Evolutionary conservation across 2,797 vertebrate species (phyloP), one percentile per base, ranked within the genome.

Genomic region (Gobio occitaniae): DNA sequence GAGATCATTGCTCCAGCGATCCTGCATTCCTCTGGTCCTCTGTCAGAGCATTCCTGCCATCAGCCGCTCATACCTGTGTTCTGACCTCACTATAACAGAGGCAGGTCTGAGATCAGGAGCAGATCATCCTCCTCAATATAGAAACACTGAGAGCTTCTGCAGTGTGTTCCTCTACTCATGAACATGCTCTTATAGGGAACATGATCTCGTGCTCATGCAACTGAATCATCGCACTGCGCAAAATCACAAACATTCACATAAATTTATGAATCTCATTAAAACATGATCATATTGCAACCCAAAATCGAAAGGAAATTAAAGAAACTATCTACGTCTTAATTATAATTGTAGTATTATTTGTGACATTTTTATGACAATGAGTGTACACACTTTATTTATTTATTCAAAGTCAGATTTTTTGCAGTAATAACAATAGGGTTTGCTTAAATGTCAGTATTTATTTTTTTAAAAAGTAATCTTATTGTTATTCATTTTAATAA

Each of bases 41-140:
- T 61, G 78, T 90, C 89, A 88, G 65, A 54, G 72, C 82, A 88
- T 87, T 88, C 80, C 78, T 70, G 68, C 54, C 81, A 68, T 36
- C 54, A 86, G 63, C 1, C 54, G n/a, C 15, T 25, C 66, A 41
- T 47, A 48, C 38, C 82, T 61, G 54, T 50, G 4, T 13, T 32
- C 80, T 15, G 75, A 75, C 38, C 41, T 80, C 38, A 72, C 79
- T 25, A 5, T 17, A 47, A 54, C 19, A 36, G 19, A 65, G 44
- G 54, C 54, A 44, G 77, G 29, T 9, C 68, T 85, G 44, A 21
- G 66, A 79, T 79, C 82, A 59, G 74, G 38, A 44, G 21, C 16
- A 12, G 8, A 11, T 59, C 75, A 70, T 59, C 12, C 6, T 32
- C 44, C 83, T 71, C n/a, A 25, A 61, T 78, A 78, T 71, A 78